Percentiles rank a stretch among this genome's conserved stretches.
These are phyloP conservation scores for Sympetrum striolatum DNA, from an alignment of 2,888 invertebrate species.

Conservation along the genomic window DNA sequence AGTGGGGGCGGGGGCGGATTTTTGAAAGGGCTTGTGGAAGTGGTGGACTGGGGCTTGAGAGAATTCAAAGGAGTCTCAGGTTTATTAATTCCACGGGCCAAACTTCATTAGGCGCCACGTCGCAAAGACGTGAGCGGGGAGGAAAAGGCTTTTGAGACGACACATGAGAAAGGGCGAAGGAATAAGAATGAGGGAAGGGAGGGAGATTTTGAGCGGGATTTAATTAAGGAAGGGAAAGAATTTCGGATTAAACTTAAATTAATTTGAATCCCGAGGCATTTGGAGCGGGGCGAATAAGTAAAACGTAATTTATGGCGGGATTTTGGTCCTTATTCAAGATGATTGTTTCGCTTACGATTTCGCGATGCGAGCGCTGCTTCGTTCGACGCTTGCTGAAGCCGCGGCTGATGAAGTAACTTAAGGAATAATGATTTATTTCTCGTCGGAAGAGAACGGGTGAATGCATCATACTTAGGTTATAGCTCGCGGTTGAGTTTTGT, in stretches of 20 bases:
- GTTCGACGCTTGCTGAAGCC: background rate
- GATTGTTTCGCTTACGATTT: too few relatives aligned
- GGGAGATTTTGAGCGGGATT: slow-evolving; percentile 3
- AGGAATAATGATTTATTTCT: too few relatives aligned
- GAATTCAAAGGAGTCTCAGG: slow-evolving; percentile 44
- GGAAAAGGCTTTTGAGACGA: slow-evolving; percentile 40
- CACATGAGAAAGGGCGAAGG: slow-evolving; percentile 41
- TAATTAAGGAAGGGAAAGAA: slow-evolving; percentile 16
- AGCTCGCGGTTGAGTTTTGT: too few relatives aligned
- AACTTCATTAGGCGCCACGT: slow-evolving; percentile 43
- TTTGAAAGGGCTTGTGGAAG: background rate
- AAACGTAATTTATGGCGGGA: slow-evolving; percentile 10
- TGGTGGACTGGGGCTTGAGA: background rate
- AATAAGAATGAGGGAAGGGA: slow-evolving; percentile 33
- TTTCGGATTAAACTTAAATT: slow-evolving; percentile 33
- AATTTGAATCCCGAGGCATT: slow-evolving; percentile 24
- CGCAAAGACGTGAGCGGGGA: slow-evolving; percentile 41
- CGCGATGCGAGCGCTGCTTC: background rate
- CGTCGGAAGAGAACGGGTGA: too few relatives aligned
- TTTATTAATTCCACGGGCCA: slow-evolving; percentile 44
- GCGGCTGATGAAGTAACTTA: background rate
- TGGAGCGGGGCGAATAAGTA: background rate
- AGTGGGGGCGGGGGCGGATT: background rate
- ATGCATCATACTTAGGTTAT: too few relatives aligned
- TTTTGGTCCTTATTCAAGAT: background rate